These are phyloP conservation scores for Noctilio leporinus DNA, from an alignment of 2,113 vertebrate genomes.

Conservation along the genomic window DNA sequence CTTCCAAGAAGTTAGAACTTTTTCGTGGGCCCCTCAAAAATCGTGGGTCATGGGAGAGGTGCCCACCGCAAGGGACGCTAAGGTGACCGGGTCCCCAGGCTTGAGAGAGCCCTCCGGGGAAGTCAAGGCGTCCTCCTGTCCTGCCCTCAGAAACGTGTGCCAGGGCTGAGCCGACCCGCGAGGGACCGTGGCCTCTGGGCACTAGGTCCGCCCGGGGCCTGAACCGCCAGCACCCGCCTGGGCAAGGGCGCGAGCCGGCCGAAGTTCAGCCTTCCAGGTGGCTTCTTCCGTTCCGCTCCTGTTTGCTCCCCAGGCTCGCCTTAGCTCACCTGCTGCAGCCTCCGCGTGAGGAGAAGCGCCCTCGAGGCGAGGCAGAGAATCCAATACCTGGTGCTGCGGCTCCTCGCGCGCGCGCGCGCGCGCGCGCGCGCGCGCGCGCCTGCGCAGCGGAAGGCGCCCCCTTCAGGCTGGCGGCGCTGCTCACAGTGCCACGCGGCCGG, in stretches of 20 bases:
- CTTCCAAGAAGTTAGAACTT: neutral
- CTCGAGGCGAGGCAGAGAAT: rapidly evolving
- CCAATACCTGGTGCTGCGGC: rapidly evolving
- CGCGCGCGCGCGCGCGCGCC: rapidly evolving
- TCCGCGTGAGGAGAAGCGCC: neutral
- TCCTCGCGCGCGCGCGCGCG: too few species aligned
- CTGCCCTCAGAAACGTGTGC: neutral
- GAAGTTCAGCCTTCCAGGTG: neutral
- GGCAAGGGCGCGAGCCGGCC: rapidly evolving
- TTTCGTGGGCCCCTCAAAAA: neutral
- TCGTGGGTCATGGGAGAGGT: rapidly evolving
- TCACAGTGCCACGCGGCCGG: neutral
- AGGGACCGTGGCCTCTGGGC: neutral
- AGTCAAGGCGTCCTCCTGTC: neutral
- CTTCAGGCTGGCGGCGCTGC: neutral
- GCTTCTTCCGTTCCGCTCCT: neutral
- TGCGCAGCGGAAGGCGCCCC: neutral
- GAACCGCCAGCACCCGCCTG: neutral
- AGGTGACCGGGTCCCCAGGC: neutral
- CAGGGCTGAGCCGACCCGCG: rapidly evolving
- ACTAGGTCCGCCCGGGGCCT: too few species aligned
- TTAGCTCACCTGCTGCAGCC: rapidly evolving
- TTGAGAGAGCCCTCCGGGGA: neutral
- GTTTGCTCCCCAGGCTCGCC: neutral
- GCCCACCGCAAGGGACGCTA: rapidly evolving